These are phyloP conservation scores for Panonychus citri DNA, from an alignment of 1,140 invertebrate genomes.

Conservation along the genomic window DNA sequence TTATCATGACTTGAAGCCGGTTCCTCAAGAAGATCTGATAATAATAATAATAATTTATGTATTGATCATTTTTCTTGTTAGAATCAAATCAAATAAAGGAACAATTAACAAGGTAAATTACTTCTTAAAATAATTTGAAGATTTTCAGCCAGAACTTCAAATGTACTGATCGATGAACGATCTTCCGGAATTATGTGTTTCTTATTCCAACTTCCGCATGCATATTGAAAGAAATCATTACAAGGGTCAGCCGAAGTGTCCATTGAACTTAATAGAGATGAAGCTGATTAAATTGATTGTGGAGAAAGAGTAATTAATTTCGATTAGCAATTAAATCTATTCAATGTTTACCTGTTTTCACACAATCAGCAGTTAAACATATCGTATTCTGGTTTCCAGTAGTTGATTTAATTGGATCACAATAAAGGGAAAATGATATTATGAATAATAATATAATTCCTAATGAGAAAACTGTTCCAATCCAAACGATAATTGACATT, in stretches of 20 bases:
- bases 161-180: conserved; percentile 57
- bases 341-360: not conserved
- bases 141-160: conserved; percentile 64
- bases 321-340: not conserved
- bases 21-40: conserved; percentile 23
- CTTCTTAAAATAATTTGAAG: conserved; percentile 58
- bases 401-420: too few species aligned
- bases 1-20: conserved; percentile 18
- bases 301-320: not conserved
- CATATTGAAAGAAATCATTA: conserved; percentile 66
- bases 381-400: not conserved
- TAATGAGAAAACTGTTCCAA: too few species aligned
- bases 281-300: conserved; percentile 36
- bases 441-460: too few species aligned
- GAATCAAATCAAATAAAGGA: too few species aligned
- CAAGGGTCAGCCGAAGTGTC: conserved; percentile 53
- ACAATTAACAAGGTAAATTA: too few species aligned
- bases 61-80: not conserved
- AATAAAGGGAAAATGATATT: too few species aligned
- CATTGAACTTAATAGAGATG: conserved; percentile 60
- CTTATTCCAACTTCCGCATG: conserved; percentile 69
- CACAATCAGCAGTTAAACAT: not conserved
- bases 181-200: conserved; percentile 71
- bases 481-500: too few species aligned
- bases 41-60: not conserved